Evolutionary conservation across 2,113 vertebrate species (phyloP), one percentile per base, ranked within the genome.

Genomic region (rat (Rattus norvegicus)): DNA sequence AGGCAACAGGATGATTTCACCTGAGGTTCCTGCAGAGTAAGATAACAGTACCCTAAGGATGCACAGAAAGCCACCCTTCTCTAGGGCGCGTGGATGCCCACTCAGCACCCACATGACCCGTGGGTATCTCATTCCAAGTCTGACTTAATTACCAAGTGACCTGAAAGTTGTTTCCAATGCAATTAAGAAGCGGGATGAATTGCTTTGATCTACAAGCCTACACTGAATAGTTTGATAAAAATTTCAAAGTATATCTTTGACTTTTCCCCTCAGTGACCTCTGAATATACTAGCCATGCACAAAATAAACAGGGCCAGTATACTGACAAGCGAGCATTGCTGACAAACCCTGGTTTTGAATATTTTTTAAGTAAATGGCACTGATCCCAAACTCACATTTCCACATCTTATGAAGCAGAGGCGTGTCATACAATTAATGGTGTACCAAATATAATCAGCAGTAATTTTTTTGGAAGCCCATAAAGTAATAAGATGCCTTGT

Each of bases 361-460:
- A 30, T 88, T 85, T 88, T 93, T 26, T 17, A 20, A 39, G 52
- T 7, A 17, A 79, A 59, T 59, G 47, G 75, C 63, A 72, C 59
- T 76, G 91, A 88, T 92, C 92, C 33, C 19, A 75, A 36, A 28
- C 54, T 77, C 52, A 91, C 12, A 2, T 56, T 83, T 88, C 73
- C 20, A 84, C 90, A 56, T 67, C 63, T 95, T 93, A 43, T 56
- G 30, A 96, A 77, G 72, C 61, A 26, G 91, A 75, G 3, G 22
- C 73, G 28, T 76, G 17, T 85, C 91, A 95, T 75, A 65, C 10
- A 72, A 69, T 65, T 33, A 80, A 4, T 92, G 56, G 24, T 36
- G 47, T 67, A 76, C 79, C 22, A 92, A 95, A 63, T 93, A 8
- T 79, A 86, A 43, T 92, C 87, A 72, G 24, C 49, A 91, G 30